Conservation (phyloP, 1,140 invertebrate genomes). For the Chironomus tepperi region DNA sequence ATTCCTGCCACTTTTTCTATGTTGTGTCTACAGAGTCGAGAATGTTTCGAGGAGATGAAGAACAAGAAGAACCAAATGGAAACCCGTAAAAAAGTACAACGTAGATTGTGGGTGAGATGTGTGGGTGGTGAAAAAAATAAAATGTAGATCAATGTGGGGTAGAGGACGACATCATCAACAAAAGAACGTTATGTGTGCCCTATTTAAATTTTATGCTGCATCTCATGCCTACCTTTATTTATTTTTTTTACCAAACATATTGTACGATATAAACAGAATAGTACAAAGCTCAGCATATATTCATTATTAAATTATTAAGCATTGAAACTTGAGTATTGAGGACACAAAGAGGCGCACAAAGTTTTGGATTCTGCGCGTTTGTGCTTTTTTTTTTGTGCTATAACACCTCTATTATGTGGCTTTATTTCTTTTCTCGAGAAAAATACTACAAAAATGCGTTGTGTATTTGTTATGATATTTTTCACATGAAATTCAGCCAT, state of each 20-base stretch:
- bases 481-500: not conserved
- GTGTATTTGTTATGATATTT: no score
- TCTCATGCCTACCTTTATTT: not conserved
- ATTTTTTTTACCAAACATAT: not conserved
- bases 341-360: not conserved
- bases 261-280: not conserved
- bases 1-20: not conserved
- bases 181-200: not conserved
- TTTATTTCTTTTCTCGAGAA: not conserved
- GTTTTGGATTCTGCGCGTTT: not conserved
- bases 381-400: not conserved
- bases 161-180: not conserved
- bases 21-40: not conserved
- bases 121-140: not conserved
- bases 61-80: not conserved
- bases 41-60: no score
- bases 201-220: not conserved
- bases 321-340: not conserved
- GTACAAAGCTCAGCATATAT: not conserved
- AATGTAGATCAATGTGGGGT: no score
- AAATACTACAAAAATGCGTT: no score
- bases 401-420: not conserved
- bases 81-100: slow-evolving; percentile 1
- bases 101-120: not conserved
- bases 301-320: slow-evolving; percentile 15